phyloP scores from a whole-genome alignment of 2,797 vertebrate species.

The Jordanella pulchra region DNA sequence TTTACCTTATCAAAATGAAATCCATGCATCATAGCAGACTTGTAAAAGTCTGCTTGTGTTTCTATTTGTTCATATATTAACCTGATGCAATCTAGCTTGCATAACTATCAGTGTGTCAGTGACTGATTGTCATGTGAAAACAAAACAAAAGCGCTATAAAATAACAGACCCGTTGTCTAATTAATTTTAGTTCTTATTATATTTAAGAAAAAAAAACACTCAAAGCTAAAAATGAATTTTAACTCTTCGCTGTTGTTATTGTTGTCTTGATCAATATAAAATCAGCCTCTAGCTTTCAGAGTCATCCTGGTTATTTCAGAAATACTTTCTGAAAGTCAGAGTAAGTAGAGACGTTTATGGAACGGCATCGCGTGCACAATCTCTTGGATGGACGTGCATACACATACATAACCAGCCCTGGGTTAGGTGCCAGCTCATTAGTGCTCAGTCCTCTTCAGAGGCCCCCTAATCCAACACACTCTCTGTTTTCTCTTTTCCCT shows the following conservation, averaged over 20 bases:
- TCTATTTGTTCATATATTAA: too few species aligned
- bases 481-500: constrained; percentile 47
- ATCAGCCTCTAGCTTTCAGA: constrained; percentile 6
- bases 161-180: too few species aligned
- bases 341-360: constrained; percentile 46
- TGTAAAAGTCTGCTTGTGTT: too few species aligned
- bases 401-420: constrained; percentile 46
- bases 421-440: constrained; percentile 77
- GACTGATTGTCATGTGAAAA: too few species aligned
- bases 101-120: too few species aligned
- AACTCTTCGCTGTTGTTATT: background rate
- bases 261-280: background rate
- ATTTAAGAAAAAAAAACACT: background rate
- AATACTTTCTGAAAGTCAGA: constrained; percentile 21
- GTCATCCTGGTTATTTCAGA: constrained; percentile 15
- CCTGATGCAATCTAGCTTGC: too few species aligned
- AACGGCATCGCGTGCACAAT: constrained; percentile 51
- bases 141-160: too few species aligned
- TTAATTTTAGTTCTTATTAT: background rate
- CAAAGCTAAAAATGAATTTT: background rate
- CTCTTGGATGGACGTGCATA: constrained; percentile 23
- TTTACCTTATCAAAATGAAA: too few species aligned
- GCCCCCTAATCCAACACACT: constrained; percentile 72
- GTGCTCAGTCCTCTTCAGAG: constrained; percentile 61
- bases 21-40: too few species aligned